phyloP scores from a whole-genome alignment of 2,113 vertebrate species.

The Petroica traversi region DNA sequence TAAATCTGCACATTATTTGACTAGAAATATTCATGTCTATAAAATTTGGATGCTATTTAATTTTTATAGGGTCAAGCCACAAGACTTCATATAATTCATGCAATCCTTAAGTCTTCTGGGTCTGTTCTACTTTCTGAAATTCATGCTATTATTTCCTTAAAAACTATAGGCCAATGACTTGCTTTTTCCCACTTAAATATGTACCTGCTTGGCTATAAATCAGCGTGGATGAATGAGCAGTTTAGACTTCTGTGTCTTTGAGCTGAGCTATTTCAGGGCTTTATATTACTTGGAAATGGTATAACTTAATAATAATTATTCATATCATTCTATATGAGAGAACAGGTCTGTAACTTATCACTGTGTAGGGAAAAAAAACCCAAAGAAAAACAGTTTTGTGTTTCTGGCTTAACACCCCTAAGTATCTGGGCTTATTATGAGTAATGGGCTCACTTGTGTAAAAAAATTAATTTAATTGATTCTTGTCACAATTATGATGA shows the following conservation, averaged over 20 bases:
- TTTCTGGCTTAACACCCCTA: not conserved
- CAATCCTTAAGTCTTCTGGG: not conserved
- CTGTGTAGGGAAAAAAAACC: not conserved
- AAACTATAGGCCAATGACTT: not conserved
- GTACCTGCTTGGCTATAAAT: not conserved
- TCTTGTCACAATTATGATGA: not conserved
- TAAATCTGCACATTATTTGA: not conserved
- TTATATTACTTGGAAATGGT: not conserved
- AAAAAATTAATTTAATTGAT: not conserved
- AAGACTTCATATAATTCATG: not conserved
- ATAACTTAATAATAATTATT: not conserved
- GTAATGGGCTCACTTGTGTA: not conserved
- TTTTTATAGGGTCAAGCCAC: not conserved
- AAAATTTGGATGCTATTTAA: not conserved
- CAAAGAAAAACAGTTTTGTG: not conserved
- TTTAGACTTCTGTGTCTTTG: not conserved
- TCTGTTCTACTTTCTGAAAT: not conserved
- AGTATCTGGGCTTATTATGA: not conserved
- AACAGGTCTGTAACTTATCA: not conserved
- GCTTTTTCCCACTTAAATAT: not conserved
- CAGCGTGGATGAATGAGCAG: not conserved
- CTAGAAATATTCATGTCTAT: not conserved
- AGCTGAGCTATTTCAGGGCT: not conserved
- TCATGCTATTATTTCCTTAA: not conserved
- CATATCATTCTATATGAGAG: not conserved